These are phyloP conservation scores for Thymelicus lineola DNA, from an alignment of 2,888 invertebrate genomes.

Conservation along the genomic window DNA sequence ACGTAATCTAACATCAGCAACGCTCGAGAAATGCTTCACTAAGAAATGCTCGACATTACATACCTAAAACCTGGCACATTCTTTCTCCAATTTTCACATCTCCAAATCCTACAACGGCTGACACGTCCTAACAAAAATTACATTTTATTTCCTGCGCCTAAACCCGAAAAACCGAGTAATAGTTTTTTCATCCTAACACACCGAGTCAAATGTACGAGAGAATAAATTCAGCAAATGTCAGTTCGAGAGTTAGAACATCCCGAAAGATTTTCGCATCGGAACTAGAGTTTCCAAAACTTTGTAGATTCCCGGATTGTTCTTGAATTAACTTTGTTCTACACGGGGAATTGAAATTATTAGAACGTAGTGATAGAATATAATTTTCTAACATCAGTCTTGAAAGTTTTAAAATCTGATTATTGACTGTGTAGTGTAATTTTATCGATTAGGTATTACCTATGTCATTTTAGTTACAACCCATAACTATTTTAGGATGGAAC, in stretches of 20 bases:
- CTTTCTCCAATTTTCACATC: not conserved
- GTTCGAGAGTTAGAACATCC: slow-evolving; percentile 26
- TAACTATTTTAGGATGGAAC: too few relatives aligned
- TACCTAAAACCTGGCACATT: not conserved
- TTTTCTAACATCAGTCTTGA: not conserved
- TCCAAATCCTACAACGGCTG: slow-evolving; percentile 12
- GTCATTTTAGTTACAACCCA: too few relatives aligned
- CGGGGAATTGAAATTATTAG: not conserved
- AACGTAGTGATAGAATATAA: not conserved
- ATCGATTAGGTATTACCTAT: too few relatives aligned
- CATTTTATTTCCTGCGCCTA: slow-evolving; percentile 1
- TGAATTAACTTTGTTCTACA: slow-evolving; percentile 3
- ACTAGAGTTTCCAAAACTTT: slow-evolving; percentile 26
- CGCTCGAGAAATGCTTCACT: not conserved
- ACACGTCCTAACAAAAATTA: slow-evolving; percentile 12
- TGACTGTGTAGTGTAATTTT: too few relatives aligned
- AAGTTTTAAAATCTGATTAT: too few relatives aligned
- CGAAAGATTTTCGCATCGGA: slow-evolving; percentile 25
- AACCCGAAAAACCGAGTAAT: slow-evolving; percentile 27
- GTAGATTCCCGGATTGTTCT: slow-evolving; percentile 12
- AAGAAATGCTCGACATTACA: not conserved
- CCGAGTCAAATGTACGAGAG: slow-evolving; percentile 31
- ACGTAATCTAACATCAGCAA: not conserved
- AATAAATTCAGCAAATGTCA: slow-evolving; percentile 34
- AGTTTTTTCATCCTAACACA: slow-evolving; percentile 21